phyloP scores from a whole-genome alignment of 2,113 vertebrate species.

The Sylvia atricapilla region DNA sequence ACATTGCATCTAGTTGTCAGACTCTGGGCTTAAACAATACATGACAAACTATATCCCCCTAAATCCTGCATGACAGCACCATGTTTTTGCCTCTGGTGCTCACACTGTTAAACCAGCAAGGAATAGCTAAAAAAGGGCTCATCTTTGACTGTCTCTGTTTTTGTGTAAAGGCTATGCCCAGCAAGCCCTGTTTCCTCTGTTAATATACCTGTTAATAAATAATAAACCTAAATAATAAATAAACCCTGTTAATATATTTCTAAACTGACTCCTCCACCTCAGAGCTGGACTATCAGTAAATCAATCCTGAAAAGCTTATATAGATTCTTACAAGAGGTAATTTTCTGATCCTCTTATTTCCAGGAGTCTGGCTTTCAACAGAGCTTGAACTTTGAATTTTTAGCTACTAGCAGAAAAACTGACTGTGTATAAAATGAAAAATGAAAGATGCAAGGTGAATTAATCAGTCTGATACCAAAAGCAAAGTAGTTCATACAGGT shows the following conservation, averaged over 20 bases:
- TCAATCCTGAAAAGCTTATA: neutral
- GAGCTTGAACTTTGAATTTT: neutral
- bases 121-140: neutral
- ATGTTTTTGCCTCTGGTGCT: neutral
- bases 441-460: neutral
- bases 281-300: neutral
- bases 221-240: neutral
- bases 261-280: neutral
- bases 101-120: neutral
- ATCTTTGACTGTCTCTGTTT: neutral
- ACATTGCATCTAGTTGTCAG: neutral
- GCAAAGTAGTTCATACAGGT: neutral
- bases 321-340: neutral
- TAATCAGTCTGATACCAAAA: neutral
- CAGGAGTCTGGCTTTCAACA: neutral
- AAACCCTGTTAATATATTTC: neutral
- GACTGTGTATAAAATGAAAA: neutral
- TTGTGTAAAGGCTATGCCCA: neutral
- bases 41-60: neutral
- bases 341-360: neutral
- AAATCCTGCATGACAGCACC: neutral
- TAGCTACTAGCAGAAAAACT: neutral
- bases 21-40: neutral
- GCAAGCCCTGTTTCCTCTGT: neutral
- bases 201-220: neutral